Evolutionary conservation across 2,113 vertebrate genomes (phyloP).

Genomic region (Ochotona curzoniae): DNA sequence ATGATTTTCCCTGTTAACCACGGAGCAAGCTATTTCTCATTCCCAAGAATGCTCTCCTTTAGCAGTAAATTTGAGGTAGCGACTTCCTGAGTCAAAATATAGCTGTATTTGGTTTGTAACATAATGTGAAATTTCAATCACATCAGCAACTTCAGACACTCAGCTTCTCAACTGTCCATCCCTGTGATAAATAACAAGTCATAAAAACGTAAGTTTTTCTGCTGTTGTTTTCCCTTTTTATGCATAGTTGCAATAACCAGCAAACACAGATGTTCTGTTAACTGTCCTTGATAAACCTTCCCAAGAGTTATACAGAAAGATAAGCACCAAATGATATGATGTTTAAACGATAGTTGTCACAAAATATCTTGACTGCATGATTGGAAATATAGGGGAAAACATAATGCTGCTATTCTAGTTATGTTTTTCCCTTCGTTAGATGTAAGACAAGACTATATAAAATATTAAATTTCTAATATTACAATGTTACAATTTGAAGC

Average conservation of each 20-base stretch:
- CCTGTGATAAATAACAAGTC: not conserved
- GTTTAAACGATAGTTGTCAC: not conserved
- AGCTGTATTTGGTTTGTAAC: not conserved
- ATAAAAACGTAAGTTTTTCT: not conserved
- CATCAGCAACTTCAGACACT: not conserved
- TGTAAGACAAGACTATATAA: not conserved
- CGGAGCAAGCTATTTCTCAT: not conserved
- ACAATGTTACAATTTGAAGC: not conserved
- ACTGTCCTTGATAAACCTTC: not conserved
- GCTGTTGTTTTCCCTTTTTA: not conserved
- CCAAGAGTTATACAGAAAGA: not conserved
- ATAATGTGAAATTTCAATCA: not conserved
- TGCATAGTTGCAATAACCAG: not conserved
- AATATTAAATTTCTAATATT: not conserved
- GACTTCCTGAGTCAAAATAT: not conserved
- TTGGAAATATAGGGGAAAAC: not conserved
- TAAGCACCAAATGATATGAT: not conserved
- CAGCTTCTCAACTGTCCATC: not conserved
- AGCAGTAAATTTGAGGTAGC: not conserved
- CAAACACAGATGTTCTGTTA: not conserved
- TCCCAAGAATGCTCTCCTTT: not conserved
- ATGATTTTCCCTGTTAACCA: not conserved
- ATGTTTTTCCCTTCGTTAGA: not conserved
- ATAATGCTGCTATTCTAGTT: not conserved
- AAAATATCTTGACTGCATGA: not conserved